These are phyloP conservation scores for Cladorhizidae sp. DNA, from an alignment of 37 sponge, comb jelly and placozoan species.

Conservation along the genomic window DNA sequence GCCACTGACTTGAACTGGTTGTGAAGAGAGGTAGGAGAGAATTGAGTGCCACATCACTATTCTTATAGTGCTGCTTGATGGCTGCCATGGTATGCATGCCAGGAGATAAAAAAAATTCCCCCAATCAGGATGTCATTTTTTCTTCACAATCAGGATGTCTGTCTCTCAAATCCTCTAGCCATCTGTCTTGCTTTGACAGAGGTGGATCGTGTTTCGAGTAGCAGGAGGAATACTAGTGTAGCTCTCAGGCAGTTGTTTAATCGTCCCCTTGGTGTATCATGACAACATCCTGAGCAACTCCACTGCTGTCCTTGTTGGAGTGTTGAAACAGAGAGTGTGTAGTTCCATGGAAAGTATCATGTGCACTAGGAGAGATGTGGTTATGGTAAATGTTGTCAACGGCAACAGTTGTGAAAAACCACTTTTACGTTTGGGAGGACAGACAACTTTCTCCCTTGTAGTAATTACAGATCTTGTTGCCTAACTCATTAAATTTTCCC, in stretches of 20 bases:
- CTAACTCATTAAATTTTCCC: no score
- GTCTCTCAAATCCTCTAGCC: conserved; percentile 1
- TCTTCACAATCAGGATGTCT: no score
- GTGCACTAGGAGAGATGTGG: conserved; percentile 17
- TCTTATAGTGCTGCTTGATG: conserved; percentile 1
- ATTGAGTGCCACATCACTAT: background rate
- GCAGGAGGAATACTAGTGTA: conserved; percentile 17
- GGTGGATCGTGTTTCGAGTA: background rate
- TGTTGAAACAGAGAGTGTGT: conserved; percentile 17
- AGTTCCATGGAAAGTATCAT: conserved; percentile 35
- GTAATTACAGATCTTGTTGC: no score
- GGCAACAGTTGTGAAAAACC: conserved; percentile 36
- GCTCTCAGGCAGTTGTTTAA: conserved; percentile 16
- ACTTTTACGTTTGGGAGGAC: background rate
- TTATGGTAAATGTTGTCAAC: conserved; percentile 41
- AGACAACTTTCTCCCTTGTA: no score
- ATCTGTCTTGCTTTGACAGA: background rate
- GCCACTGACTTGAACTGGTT: conserved; percentile 24
- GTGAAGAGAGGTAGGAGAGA: conserved; percentile 12
- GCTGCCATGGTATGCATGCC: conserved; percentile 39
- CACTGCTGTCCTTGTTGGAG: background rate
- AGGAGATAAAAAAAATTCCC: conserved; percentile 2
- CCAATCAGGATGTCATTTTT: background rate
- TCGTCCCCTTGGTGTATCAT: background rate
- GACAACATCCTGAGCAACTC: background rate